Evolutionary conservation across 2,888 invertebrate genomes (phyloP).

Genomic region (Cataglyphis rosenhaueri): DNA sequence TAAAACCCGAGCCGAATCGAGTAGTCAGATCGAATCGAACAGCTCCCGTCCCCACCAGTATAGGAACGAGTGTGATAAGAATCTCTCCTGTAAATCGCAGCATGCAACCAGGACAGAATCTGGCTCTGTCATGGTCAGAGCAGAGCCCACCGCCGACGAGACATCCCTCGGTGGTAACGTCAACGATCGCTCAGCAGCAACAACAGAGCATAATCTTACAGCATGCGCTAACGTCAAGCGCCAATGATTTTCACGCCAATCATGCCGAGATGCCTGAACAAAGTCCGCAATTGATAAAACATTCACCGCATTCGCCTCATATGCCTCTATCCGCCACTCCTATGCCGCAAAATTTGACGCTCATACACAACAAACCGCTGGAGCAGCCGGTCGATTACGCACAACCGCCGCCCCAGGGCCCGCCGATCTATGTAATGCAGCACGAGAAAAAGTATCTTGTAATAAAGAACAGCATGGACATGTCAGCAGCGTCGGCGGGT

Average conservation of each 20-base stretch:
- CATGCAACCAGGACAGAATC: constrained; percentile 76
- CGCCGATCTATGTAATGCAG: constrained; percentile 81
- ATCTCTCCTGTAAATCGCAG: constrained; percentile 90
- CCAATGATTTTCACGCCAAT: constrained; percentile 79
- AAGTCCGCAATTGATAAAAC: constrained; percentile 77
- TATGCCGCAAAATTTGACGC: constrained; percentile 79
- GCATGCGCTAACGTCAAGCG: constrained; percentile 84
- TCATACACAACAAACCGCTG: constrained; percentile 78
- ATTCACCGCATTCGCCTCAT: constrained; percentile 79
- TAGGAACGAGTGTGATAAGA: constrained; percentile 92
- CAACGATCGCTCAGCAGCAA: constrained; percentile 80
- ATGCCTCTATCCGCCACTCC: constrained; percentile 75
- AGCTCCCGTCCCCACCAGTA: constrained; percentile 83
- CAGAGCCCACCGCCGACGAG: constrained; percentile 82
- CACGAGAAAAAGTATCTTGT: constrained; percentile 88
- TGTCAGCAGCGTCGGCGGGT: constrained; percentile 82
- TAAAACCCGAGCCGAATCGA: constrained; percentile 89
- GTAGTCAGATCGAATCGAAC: constrained; percentile 88
- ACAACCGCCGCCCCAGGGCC: constrained; percentile 76
- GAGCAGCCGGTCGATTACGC: constrained; percentile 82
- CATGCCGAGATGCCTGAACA: constrained; percentile 79
- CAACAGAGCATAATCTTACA: constrained; percentile 85
- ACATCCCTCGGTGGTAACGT: constrained; percentile 83
- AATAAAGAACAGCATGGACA: constrained; percentile 87
- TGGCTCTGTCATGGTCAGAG: constrained; percentile 80